Percentiles rank a stretch among this genome's conserved stretches.
Conservation (phyloP, 2,113 vertebrate genomes). For the Campylorhamphus procurvoides region DNA sequence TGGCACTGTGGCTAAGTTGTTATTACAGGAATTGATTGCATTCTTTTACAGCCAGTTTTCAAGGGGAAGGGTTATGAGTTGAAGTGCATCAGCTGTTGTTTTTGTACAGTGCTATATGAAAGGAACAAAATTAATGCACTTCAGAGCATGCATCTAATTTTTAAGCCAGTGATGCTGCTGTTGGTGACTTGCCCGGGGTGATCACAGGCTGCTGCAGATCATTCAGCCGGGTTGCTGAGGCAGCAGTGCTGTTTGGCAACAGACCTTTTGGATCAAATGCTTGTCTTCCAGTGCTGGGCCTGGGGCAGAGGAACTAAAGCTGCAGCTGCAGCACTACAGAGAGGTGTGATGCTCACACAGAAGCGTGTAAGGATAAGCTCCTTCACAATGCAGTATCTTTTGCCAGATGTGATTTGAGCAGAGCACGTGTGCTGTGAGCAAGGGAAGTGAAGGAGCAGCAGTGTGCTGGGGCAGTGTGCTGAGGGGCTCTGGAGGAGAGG, state of each 20-base stretch:
- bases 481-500: not conserved
- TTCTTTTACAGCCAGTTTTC: not conserved
- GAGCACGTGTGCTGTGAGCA: not conserved
- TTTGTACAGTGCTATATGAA: not conserved
- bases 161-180: not conserved
- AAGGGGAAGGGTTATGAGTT: not conserved
- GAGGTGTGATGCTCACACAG: accelerated
- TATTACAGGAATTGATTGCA: not conserved
- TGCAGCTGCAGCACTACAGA: not conserved
- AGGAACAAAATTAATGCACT: not conserved
- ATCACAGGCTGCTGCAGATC: accelerated
- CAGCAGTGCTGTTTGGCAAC: not conserved
- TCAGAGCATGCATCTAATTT: not conserved
- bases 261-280: not conserved
- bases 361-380: not conserved
- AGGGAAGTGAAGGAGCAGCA: not conserved
- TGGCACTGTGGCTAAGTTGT: not conserved
- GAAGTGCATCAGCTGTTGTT: not conserved
- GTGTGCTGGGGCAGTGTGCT: not conserved
- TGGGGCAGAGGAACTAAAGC: not conserved
- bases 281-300: not conserved
- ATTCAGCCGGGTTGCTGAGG: not conserved
- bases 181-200: accelerated
- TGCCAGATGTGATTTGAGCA: not conserved
- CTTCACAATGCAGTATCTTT: not conserved